Percentiles rank a stretch among this genome's conserved stretches.
These are phyloP conservation scores for Campoletis sonorensis DNA, from an alignment of 1,140 invertebrate species.

Conservation along the genomic window DNA sequence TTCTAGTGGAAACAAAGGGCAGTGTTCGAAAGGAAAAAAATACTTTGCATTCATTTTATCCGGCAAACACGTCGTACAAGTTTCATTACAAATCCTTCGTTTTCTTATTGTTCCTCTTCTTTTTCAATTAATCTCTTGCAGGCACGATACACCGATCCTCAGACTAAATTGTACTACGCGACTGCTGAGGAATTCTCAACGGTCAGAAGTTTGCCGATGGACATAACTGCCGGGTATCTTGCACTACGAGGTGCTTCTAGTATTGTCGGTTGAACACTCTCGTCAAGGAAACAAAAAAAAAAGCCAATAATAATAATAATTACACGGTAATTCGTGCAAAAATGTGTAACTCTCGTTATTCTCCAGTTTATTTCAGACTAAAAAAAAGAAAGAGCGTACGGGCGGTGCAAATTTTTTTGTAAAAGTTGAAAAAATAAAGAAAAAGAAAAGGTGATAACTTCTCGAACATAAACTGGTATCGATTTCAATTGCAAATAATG, in stretches of 20 bases:
- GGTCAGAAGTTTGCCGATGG: slow-evolving; percentile 90
- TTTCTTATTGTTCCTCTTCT: slow-evolving; percentile 32
- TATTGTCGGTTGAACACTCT: slow-evolving; percentile 83
- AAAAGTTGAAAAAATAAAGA: background rate
- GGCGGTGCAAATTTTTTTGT: background rate
- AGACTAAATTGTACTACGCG: slow-evolving; percentile 91
- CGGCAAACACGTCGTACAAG: slow-evolving; percentile 35
- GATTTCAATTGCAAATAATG: too few species aligned
- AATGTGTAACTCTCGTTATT: too few species aligned
- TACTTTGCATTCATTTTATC: slow-evolving; percentile 34
- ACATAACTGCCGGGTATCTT: slow-evolving; percentile 92
- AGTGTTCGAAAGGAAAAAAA: slow-evolving; percentile 4
- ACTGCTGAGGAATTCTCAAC: slow-evolving; percentile 91
- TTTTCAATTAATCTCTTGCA: slow-evolving; percentile 58
- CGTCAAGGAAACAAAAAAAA: slow-evolving; percentile 2
- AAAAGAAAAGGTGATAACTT: background rate
- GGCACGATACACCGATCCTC: slow-evolving; percentile 93
- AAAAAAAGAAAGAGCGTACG: background rate
- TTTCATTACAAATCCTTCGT: slow-evolving; percentile 39
- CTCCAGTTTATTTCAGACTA: too few species aligned
- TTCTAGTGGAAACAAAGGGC: background rate
- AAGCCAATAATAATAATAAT: background rate
- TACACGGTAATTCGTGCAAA: background rate
- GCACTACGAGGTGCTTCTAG: slow-evolving; percentile 90
- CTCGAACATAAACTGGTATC: too few species aligned